Base-by-base conservation (phyloP, 2,797 vertebrate genomes). In the Nothura maculosa region DNA sequence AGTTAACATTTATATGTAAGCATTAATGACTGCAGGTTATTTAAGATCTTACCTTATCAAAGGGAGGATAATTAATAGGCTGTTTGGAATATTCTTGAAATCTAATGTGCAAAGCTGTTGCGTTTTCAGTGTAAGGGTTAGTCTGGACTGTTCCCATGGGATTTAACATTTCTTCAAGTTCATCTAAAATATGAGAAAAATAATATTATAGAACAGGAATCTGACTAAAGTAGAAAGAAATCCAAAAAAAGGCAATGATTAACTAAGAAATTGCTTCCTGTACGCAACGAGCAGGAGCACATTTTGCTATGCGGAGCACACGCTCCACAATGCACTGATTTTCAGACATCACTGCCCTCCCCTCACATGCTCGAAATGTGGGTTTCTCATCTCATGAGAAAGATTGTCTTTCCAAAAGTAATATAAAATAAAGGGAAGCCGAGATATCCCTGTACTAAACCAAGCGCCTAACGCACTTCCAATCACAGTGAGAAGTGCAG, bases 111-210 rank as follows among this genome's bases (percentile, higher is more conserved):
- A 99, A 98, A 63, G 98, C 98, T 64, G 99, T 99, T 87, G 99
- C 99, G 82, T 99, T 99, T 97, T 99, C 99, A 48, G 98, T 98
- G 95, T 99, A 99, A 9, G 99, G 99, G 97, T 99, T 99, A 93
- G 98, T 99, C 93, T 99, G 99, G 94, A 99, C 98, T 2, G 99
- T 99, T 96, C 99, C 99, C 96, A 99, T 99, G 78, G 99, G 99
- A 96, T 99, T 99, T 97, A 99, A 97, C 99, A 99, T 99, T 98
- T 99, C 99, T 98, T 99, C 99, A 98, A 99, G 99, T 98, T 99
- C 99, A 98, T 99, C 99, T 99, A 97, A 85, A 98, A 97, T 12
- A 89, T 48, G 61, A 81, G 95, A 84, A n/a, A 91, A 45, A 85
- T 88, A 79, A 62, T 36, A 78, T 45, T 55, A 68, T n/a, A 91